Percentiles rank a stretch among this genome's conserved stretches.
phyloP scores from a whole-genome alignment of 2,888 invertebrate species.

The Hylaea fasciaria region DNA sequence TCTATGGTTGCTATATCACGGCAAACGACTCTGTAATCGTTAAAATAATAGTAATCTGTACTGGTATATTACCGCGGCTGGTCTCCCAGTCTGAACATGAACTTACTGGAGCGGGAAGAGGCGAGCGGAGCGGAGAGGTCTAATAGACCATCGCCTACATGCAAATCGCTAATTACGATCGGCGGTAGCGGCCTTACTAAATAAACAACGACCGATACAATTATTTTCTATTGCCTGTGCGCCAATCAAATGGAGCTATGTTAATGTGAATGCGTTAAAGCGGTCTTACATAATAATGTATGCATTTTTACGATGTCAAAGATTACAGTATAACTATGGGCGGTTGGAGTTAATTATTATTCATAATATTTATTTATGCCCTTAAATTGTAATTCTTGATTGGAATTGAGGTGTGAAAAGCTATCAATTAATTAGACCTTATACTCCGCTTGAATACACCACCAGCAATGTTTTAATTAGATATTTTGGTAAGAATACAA shows the following conservation, averaged over 20 bases:
- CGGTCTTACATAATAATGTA: neutral
- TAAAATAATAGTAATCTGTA: no score
- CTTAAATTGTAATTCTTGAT: no score
- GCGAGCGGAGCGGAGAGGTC: conserved; percentile 62
- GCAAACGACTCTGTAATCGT: neutral
- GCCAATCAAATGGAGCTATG: conserved; percentile 21
- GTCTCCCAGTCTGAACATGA: conserved; percentile 29
- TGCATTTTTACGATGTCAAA: conserved; percentile 12
- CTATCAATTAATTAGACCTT: no score
- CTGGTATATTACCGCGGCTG: neutral
- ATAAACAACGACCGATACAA: conserved; percentile 61
- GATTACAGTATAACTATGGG: neutral
- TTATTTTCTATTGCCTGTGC: conserved; percentile 52
- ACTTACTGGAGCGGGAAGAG: conserved; percentile 44
- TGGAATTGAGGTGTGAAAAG: no score
- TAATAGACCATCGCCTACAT: conserved; percentile 75
- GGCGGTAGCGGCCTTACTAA: conserved; percentile 58
- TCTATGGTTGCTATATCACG: conserved; percentile 7
- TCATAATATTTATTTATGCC: neutral
- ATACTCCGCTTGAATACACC: no score
- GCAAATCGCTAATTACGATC: conserved; percentile 75
- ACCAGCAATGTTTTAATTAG: no score
- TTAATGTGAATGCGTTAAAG: conserved; percentile 19
- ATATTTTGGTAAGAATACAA: no score
- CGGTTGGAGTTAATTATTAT: neutral